These are phyloP conservation scores for Siphamia tubifer DNA, from an alignment of 2,113 vertebrate species.

Conservation along the genomic window DNA sequence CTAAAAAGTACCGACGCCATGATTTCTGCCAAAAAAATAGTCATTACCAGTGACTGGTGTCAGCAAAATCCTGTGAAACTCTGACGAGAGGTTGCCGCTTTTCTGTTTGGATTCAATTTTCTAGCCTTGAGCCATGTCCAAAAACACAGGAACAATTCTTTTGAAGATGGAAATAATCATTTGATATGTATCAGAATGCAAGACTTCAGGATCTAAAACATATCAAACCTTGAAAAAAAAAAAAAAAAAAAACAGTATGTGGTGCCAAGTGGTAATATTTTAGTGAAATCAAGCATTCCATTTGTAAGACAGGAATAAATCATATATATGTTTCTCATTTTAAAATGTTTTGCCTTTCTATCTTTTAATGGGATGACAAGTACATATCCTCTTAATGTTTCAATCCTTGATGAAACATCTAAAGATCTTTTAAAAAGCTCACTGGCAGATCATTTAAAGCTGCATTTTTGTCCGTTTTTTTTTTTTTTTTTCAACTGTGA, in stretches of 20 bases:
- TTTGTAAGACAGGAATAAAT: constrained; percentile 29
- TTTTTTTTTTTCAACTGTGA: constrained; percentile 34
- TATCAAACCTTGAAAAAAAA: constrained; percentile 14
- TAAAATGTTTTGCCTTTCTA: constrained; percentile 20
- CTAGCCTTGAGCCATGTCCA: background rate
- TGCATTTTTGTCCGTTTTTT: constrained; percentile 27
- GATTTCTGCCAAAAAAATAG: constrained; percentile 39
- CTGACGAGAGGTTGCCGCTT: constrained; percentile 28
- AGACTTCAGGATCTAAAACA: constrained; percentile 38
- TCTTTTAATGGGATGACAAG: constrained; percentile 12
- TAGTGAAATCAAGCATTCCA: background rate
- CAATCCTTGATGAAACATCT: constrained; percentile 39
- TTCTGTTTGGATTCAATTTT: constrained; percentile 34
- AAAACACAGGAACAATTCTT: constrained; percentile 15
- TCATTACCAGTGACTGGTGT: constrained; percentile 39
- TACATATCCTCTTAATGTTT: constrained; percentile 44
- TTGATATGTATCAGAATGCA: constrained; percentile 24
- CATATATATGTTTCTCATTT: constrained; percentile 17
- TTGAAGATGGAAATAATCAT: constrained; percentile 28
- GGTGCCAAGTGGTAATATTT: constrained; percentile 35
- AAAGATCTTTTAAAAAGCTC: constrained; percentile 40
- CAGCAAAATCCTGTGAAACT: constrained; percentile 32
- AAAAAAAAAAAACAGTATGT: constrained; percentile 21
- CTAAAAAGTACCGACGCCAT: constrained; percentile 10
- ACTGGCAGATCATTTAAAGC: constrained; percentile 41